These are phyloP conservation scores for Amorpha juglandis DNA, from an alignment of 2,888 invertebrate genomes.

Conservation along the genomic window DNA sequence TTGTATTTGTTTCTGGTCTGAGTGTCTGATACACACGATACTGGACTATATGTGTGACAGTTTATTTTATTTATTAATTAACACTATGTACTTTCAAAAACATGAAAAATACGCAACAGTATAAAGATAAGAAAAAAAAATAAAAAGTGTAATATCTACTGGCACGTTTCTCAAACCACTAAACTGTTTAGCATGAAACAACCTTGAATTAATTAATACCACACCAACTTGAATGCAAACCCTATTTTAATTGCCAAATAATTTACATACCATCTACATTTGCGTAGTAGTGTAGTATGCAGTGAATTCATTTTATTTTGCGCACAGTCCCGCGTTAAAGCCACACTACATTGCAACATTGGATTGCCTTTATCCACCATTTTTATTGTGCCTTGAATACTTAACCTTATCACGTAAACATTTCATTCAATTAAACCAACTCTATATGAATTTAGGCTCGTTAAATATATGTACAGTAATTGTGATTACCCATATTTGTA, in stretches of 20 bases:
- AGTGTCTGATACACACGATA: too few species aligned
- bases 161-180: not conserved
- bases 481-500: not conserved
- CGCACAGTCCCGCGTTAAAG: slow-evolving; percentile 38
- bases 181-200: not conserved
- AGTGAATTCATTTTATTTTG: slow-evolving; percentile 34
- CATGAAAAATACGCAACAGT: not conserved
- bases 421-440: slow-evolving; percentile 31
- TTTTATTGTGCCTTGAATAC: not conserved
- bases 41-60: too few species aligned
- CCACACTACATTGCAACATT: slow-evolving; percentile 14
- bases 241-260: slow-evolving; percentile 44
- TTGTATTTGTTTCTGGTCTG: too few species aligned
- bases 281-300: slow-evolving; percentile 40
- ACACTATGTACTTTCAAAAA: too few species aligned
- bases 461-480: too few species aligned
- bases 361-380: slow-evolving; percentile 11
- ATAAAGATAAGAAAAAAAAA: not conserved
- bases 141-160: not conserved
- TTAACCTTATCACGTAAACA: slow-evolving; percentile 17
- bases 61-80: not conserved
- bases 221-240: slow-evolving; percentile 38
- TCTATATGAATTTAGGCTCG: slow-evolving; percentile 38
- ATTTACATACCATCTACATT: slow-evolving; percentile 39
- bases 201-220: slow-evolving; percentile 24